Base-by-base conservation (phyloP, 2,888 invertebrate genomes). In the Xylocampa areola region DNA sequence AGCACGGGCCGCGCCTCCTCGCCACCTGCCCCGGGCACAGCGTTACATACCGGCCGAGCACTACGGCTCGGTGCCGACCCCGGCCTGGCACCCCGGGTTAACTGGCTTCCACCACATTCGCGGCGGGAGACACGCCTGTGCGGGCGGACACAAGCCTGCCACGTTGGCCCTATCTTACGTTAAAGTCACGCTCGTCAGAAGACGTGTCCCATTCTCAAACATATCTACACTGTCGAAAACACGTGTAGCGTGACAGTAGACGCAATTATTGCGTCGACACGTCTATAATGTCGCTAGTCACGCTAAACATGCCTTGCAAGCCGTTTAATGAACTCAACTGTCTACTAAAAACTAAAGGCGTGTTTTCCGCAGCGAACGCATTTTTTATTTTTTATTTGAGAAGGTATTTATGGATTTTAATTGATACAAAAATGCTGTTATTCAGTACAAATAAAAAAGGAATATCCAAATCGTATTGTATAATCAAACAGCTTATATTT, bases 1-100 rank as follows among this genome's bases (percentile, higher is more conserved):
- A 87, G 74, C 62, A 85, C 82, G 16, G 87, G 88, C 27, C 88
- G 81, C 57, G 86, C 81, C 13, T 86, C 90, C 14, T 88, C 90
- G 49, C 78, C 82, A 58, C 84, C 82, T 87, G 81, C 57, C 17
- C 4, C 14, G 11, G 67, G 63, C 37, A 53, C 43, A 8, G 25
- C 19, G 16, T 30, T 17, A 14, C 25, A 1, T 10, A 43, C 53
- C 30, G 45, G 63, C n/a, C n/a, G n/a, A 62, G 64, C 59, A 57
- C 63, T 58, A 60, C 67, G 61, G 59, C 58, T 63, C 61, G 61
- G 69, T 68, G 63, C 65, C 68, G 50, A 37, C 67, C 66, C 44
- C 39, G 40, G 66, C 64, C 62, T 60, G 45, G 14, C 37, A 44
- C 59, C 55, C 68, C 77, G 40, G 36, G n/a, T 33, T 47, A 63